Evolutionary conservation across 2,797 vertebrate species (phyloP).

Genomic region (Gephyroberyx darwinii): DNA sequence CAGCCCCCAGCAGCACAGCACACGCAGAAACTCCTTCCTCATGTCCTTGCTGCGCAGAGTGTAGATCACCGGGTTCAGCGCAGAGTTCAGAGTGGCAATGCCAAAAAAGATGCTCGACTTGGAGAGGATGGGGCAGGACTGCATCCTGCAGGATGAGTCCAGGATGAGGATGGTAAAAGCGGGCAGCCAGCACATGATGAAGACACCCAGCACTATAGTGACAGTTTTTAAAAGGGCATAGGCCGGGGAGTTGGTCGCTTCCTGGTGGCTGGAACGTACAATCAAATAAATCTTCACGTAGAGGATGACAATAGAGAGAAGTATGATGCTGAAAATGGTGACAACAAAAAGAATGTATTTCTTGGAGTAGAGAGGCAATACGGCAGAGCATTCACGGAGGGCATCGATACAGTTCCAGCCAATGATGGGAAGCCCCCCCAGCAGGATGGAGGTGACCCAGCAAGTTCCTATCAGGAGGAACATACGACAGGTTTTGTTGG

Average conservation of each 20-base stretch:
- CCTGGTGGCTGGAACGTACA: conserved; percentile 92
- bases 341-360: conserved; percentile 91
- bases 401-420: conserved; percentile 95
- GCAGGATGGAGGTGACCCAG: conserved; percentile 90
- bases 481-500: conserved; percentile 91
- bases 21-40: conserved; percentile 89
- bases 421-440: conserved; percentile 92
- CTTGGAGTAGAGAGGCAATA: conserved; percentile 93
- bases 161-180: conserved; percentile 92
- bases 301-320: conserved; percentile 90
- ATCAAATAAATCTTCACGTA: conserved; percentile 93
- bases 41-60: conserved; percentile 94
- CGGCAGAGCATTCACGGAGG: conserved; percentile 85
- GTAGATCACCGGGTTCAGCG: conserved; percentile 95
- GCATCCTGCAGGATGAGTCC: conserved; percentile 85
- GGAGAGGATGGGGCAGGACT: conserved; percentile 83
- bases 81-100: conserved; percentile 92
- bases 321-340: conserved; percentile 90
- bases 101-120: conserved; percentile 89
- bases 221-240: conserved; percentile 92
- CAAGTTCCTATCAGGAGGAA: conserved; percentile 92
- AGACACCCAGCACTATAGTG: conserved; percentile 94
- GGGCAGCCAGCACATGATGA: conserved; percentile 93
- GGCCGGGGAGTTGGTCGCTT: conserved; percentile 86
- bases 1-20: conserved; percentile 88